Conservation (phyloP, 2,797 vertebrate genomes). For the Coccyzus lansbergi region DNA sequence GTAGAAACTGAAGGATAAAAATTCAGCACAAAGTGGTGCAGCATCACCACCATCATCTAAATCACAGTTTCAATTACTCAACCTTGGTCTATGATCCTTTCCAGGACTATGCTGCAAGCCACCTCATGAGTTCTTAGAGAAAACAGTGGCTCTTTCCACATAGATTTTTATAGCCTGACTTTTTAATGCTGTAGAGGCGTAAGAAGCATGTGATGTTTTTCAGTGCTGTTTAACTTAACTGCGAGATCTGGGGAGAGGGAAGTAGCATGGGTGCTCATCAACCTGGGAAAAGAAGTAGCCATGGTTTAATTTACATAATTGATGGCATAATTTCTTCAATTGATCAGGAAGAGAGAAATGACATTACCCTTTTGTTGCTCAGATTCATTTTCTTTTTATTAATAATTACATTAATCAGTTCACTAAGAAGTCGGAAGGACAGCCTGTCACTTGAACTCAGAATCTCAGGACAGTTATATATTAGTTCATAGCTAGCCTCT, state of each 20-base stretch:
- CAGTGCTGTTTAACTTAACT: not conserved
- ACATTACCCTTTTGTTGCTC: not conserved
- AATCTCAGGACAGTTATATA: conserved; percentile 15
- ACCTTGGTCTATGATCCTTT: conserved; percentile 26
- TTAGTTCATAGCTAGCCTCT: conserved; percentile 10
- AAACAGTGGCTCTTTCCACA: not conserved
- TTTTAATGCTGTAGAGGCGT: not conserved
- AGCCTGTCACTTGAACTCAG: conserved; percentile 29
- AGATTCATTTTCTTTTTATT: conserved; percentile 50
- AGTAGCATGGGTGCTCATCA: not conserved
- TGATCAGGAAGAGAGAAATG: not conserved
- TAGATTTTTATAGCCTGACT: not conserved
- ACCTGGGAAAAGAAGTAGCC: not conserved
- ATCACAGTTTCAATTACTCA: conserved; percentile 39
- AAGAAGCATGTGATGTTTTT: not conserved
- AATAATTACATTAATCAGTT: conserved; percentile 28
- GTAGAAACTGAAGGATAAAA: not conserved
- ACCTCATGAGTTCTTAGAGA: not conserved
- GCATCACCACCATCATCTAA: not conserved
- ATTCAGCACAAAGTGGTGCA: not conserved
- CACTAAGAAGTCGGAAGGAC: not conserved
- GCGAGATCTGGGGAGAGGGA: not conserved
- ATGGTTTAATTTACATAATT: not conserved
- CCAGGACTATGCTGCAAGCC: not conserved
- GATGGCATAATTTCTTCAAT: conserved; percentile 14